Evolutionary conservation across 2,113 vertebrate genomes (phyloP).

Genomic region (Silurus meridionalis): DNA sequence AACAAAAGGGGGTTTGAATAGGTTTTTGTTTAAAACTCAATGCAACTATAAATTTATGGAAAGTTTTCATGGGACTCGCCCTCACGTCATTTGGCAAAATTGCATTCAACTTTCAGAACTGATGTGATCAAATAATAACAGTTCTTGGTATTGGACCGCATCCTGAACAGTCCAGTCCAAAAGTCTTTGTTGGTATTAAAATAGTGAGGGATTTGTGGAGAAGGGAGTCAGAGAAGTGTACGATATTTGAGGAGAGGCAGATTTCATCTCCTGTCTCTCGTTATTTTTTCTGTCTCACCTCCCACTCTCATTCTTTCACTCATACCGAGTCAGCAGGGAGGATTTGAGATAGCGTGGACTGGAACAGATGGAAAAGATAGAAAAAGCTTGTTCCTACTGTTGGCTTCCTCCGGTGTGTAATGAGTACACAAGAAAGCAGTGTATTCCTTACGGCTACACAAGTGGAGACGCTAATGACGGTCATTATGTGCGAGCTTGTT

Average conservation of each 20-base stretch:
- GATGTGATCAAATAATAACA: background rate
- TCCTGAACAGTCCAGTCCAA: background rate
- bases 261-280: slow-evolving; percentile 37
- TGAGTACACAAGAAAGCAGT: background rate
- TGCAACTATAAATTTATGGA: too few relatives aligned
- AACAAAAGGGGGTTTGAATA: too few relatives aligned
- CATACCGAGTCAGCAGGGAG: slow-evolving; percentile 9
- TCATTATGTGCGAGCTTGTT: background rate
- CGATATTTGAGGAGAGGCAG: slow-evolving; percentile 1
- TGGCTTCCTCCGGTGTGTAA: slow-evolving; percentile 1
- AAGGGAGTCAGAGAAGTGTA: background rate
- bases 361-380: slow-evolving; percentile 19
- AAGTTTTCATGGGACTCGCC: background rate
- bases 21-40: too few relatives aligned
- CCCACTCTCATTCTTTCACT: slow-evolving; percentile 34
- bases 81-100: background rate
- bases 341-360: background rate
- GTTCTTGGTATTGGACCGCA: background rate
- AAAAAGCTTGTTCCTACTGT: background rate
- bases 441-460: background rate
- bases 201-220: background rate
- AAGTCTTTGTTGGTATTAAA: background rate
- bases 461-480: background rate
- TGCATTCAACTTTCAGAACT: background rate
- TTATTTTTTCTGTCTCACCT: slow-evolving; percentile 15